Base-by-base conservation (phyloP, 2,888 invertebrate species). In the Acanthococcus lagerstroemiae region DNA sequence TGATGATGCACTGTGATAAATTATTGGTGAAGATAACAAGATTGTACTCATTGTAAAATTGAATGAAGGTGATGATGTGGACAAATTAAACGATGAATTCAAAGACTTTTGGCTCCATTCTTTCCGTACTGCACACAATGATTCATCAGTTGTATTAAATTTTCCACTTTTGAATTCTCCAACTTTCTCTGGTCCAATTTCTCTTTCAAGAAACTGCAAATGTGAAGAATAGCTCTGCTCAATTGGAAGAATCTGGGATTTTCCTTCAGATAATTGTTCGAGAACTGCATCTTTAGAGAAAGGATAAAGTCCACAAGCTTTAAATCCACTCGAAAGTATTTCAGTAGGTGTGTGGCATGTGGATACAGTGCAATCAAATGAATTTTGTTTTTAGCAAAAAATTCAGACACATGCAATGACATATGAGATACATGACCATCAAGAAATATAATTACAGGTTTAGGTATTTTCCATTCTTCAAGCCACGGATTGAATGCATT, bases 401-500 rank as follows among this genome's bases (percentile, higher is more conserved):
- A n/a, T n/a, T n/a, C n/a, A n/a, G n/a, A n/a, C n/a, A n/a, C n/a
- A n/a, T n/a, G n/a, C n/a, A n/a, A n/a, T n/a, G n/a, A n/a, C n/a
- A n/a, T n/a, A n/a, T n/a, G n/a, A n/a, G n/a, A n/a, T n/a, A n/a
- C n/a, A n/a, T n/a, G n/a, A n/a, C n/a, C n/a, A n/a, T n/a, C n/a
- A n/a, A n/a, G n/a, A n/a, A n/a, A n/a, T n/a, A n/a, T n/a, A n/a
- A n/a, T n/a, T n/a, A n/a, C n/a, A n/a, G n/a, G n/a, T 68, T 72
- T 71, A 67, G 72, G 71, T 15, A 72, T 69, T 19, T 65, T 68
- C 9, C 61, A 67, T 55, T 69, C 67, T 55, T 58, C 46, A 5
- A 71, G 44, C 68, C 68, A 72, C 17, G 68, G 66, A 21, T 69
- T n/a, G 24, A 72, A 71, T n/a, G 68, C 48, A 48, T 72, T 71